A percentile compares a stretch with the other conserved stretches of the same genome.
Conservation (phyloP, 2,888 invertebrate genomes). For the Trichogramma dendrolimi region DNA sequence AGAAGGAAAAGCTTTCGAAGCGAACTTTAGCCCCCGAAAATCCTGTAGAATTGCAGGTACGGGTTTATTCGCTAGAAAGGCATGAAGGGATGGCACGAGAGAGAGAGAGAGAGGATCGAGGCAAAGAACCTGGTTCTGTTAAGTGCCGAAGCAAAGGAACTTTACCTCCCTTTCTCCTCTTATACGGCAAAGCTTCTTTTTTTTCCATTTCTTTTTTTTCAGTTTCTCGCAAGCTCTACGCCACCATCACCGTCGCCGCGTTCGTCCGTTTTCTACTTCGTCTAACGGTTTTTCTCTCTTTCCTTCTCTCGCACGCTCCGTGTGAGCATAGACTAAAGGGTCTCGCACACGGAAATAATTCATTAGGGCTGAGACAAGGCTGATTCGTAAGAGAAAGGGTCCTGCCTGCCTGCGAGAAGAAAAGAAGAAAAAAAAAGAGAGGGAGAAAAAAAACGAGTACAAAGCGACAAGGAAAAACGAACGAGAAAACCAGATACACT, state of each 20-base stretch:
- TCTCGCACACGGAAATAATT: constrained; percentile 26
- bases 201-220: background rate
- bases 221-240: background rate
- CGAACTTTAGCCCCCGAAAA: too few species aligned
- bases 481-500: constrained; percentile 11
- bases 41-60: too few species aligned
- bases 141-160: constrained; percentile 22
- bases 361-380: constrained; percentile 21
- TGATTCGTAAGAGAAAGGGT: background rate
- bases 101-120: constrained; percentile 1
- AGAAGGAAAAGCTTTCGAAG: constrained; percentile 8
- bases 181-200: too few species aligned
- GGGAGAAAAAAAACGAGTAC: constrained; percentile 1
- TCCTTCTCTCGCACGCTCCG: constrained; percentile 3
- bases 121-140: constrained; percentile 19
- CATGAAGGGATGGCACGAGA: background rate
- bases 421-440: background rate
- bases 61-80: background rate
- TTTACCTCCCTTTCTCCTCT: constrained; percentile 1
- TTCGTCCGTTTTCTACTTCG: too few species aligned
- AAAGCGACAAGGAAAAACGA: constrained; percentile 8
- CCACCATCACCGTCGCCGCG: too few species aligned
- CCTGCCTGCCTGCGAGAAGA: background rate
- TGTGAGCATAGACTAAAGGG: background rate
- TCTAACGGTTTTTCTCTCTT: background rate